A percentile compares a stretch with the other conserved stretches of the same genome.
Evolutionary conservation across 2,797 vertebrate species (phyloP).

Genomic region (Buceros bicornis): DNA sequence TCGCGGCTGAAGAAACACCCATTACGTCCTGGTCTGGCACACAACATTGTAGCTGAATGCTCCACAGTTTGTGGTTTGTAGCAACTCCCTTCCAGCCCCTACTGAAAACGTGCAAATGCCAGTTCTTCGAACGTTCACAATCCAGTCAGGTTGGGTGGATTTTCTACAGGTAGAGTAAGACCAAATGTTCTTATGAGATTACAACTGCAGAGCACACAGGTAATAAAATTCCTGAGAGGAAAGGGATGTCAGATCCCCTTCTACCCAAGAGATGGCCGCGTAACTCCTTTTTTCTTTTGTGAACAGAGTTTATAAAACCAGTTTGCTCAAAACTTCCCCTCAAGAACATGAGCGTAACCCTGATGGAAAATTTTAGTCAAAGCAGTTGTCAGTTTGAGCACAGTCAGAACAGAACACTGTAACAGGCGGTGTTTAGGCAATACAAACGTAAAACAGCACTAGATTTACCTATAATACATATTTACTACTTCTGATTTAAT

Average conservation of each 20-base stretch:
- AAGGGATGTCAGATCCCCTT: not conserved
- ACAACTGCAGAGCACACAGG: not conserved
- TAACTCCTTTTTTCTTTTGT: not conserved
- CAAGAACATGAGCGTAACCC: not conserved
- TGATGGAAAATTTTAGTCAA: constrained; percentile 52
- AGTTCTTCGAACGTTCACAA: not conserved
- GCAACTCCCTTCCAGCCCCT: not conserved
- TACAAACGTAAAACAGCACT: not conserved
- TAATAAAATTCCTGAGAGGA: not conserved
- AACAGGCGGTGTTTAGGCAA: not conserved
- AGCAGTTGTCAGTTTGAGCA: not conserved
- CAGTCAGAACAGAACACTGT: not conserved
- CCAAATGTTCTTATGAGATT: not conserved
- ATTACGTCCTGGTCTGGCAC: not conserved
- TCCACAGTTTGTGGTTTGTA: not conserved
- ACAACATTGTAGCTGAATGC: not conserved
- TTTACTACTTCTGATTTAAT: not conserved
- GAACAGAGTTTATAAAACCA: not conserved
- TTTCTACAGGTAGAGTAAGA: not conserved
- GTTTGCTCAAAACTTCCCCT: not conserved
- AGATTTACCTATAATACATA: not conserved
- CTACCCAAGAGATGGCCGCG: not conserved
- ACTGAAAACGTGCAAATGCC: not conserved
- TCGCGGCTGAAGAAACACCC: not conserved
- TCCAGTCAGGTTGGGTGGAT: not conserved